A percentile compares a stretch with the other conserved stretches of the same genome.
Conservation (phyloP, 2,113 vertebrate species). For the Hypanus sabinus region DNA sequence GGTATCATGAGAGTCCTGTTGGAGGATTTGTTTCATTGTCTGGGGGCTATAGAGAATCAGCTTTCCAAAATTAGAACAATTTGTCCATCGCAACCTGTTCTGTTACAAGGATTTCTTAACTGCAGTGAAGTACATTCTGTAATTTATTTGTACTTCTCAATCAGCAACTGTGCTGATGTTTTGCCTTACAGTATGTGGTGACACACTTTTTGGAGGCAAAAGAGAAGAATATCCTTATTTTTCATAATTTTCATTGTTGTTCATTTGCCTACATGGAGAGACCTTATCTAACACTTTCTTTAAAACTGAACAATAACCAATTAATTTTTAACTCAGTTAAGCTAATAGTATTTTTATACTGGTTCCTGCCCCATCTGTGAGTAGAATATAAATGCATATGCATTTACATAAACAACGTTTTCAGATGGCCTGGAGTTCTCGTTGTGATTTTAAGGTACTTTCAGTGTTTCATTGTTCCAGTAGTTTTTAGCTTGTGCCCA, state of each 20-base stretch:
- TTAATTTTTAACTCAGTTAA: constrained; percentile 23
- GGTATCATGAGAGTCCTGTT: too few species aligned
- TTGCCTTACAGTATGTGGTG: neutral
- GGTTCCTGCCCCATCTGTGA: neutral
- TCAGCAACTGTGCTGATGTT: neutral
- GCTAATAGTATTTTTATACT: neutral
- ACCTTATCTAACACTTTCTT: neutral
- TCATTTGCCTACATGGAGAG: neutral
- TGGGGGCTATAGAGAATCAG: neutral
- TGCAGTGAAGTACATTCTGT: neutral
- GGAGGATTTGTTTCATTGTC: neutral
- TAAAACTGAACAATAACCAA: neutral
- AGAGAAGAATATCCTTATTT: neutral
- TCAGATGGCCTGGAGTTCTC: too few species aligned
- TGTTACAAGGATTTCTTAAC: neutral
- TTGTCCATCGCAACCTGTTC: neutral
- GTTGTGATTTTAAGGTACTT: neutral
- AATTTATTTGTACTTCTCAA: neutral
- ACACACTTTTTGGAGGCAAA: neutral
- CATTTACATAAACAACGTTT: neutral
- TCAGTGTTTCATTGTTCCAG: neutral
- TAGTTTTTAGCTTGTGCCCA: neutral
- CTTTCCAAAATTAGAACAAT: neutral
- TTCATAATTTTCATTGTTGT: neutral
- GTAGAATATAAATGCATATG: neutral